These are phyloP conservation scores for Sus cebifrons DNA, from an alignment of 2,797 vertebrate genomes.

Conservation along the genomic window DNA sequence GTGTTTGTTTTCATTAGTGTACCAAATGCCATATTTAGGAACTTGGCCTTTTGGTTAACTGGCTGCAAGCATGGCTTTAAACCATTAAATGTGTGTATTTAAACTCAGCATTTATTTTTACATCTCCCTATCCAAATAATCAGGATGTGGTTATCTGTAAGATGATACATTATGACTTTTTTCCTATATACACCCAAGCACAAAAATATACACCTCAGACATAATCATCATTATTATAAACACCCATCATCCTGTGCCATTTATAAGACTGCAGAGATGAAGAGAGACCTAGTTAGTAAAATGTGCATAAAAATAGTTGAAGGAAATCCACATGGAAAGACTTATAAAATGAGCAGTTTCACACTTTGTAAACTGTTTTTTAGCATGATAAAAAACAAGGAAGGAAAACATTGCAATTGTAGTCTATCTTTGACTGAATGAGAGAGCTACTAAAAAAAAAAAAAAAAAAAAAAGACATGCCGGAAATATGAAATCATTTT, in stretches of 20 bases:
- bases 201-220: conserved; percentile 88
- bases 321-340: conserved; percentile 69
- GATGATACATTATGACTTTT: conserved; percentile 86
- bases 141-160: conserved; percentile 92
- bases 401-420: conserved; percentile 58
- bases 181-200: conserved; percentile 86
- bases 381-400: conserved; percentile 55
- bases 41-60: conserved; percentile 88
- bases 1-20: conserved; percentile 90
- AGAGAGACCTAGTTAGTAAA: conserved; percentile 65
- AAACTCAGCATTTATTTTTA: conserved; percentile 91
- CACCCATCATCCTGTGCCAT: conserved; percentile 66
- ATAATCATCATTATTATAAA: conserved; percentile 77
- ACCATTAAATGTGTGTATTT: conserved; percentile 89
- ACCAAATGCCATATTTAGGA: conserved; percentile 89
- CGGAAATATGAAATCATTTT: conserved; percentile 19
- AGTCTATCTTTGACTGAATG: conserved; percentile 73
- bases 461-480: conserved; percentile 3
- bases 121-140: conserved; percentile 88
- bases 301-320: conserved; percentile 74
- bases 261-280: conserved; percentile 65
- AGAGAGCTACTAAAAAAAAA: background rate
- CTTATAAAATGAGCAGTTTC: conserved; percentile 68
- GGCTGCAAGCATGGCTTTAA: conserved; percentile 87
- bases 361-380: conserved; percentile 71